Base-by-base conservation (phyloP, 1,140 invertebrate genomes). In the Trissolcus basalis region DNA sequence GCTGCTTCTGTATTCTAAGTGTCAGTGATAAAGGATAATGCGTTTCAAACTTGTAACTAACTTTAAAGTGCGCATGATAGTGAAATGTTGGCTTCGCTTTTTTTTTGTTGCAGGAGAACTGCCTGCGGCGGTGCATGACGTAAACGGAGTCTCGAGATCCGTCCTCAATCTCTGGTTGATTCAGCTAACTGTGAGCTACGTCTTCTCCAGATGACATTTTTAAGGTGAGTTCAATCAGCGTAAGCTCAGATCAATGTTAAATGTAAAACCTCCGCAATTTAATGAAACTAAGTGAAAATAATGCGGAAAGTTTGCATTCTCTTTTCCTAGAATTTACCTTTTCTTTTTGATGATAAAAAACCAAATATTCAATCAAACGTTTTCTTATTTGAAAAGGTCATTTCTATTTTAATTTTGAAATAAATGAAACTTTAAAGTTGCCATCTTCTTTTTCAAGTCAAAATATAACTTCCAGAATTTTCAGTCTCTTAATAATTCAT, bases 81-180 rank as follows among this genome's bases (percentile, higher is more conserved):
- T 73, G 72, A 65, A 47, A 63, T 50, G 48, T 68, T 56, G 27
- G 71, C 43, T 77, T 81, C 53, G 60, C 60, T 69, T 80, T 82
- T n/a, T n/a, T 77, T 71, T 67, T 80, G 67, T 83, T 81, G 11
- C 81, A 90, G 89, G 89, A 56, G 89, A 90, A 78, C 82, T 89
- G 77, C 89, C 89, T 54, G 89, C 89, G 33, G 89, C 89, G 15
- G 88, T 89, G 44, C 89, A 90, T 73, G 88, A 90, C 63, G 89
- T 88, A 0, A 89, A 85, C 67, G 87, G 87, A 64, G 86, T 87
- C 60, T 89, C 87, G 3, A 82, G 82, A 79, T 86, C 87, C 72
- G 85, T 88, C 56, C 82, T 88, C 68, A 88, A 88, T 85, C 81
- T 88, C 48, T 89, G 87, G 87, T 81, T 89, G 54, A 82, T 89